Base-by-base conservation (phyloP, 2,113 vertebrate species). In the Arothron firmamentum region DNA sequence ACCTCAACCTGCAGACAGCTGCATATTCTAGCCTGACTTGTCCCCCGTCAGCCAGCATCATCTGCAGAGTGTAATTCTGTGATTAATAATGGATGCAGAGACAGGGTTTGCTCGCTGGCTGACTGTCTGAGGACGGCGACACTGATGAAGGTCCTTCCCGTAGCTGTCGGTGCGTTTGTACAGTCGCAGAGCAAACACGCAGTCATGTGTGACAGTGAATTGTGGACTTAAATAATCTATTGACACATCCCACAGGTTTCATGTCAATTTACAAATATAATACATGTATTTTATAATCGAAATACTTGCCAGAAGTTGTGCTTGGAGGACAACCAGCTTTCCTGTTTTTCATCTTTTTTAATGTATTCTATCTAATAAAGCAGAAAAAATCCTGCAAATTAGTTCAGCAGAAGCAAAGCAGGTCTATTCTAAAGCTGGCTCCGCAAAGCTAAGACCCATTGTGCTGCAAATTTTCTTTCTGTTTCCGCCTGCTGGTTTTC, bases 41-140 rank as follows among this genome's bases (percentile, higher is more conserved):
- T 72, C 59, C 56, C 52, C 21, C 56, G 61, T 70, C 59, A 63
- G 67, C 65, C 61, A 57, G 48, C 62, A 47, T 59, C 20, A 28
- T 72, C 64, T 47, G 14, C 72, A 70, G 38, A 62, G 61, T 76
- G 56, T 80, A 75, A 78, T 72, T 77, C 60, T 70, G 53, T 70
- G 72, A 83, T 87, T 78, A 84, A 89, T 84, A 86, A 85, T 88
- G 60, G 52, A 89, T 79, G 66, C 21, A 61, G 70, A 75, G 69
- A 42, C 63, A 64, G 62, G 59, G 52, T 62, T 61, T 52, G 63
- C 67, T 46, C 3, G n/a, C 58, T 69, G 77, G 53, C 66, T 66
- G 66, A 66, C 65, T 72, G 56, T 75, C 80, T 75, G 65, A 69
- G 52, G 63, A 75, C 47, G 1, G 69, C 23, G 21, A 21, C 58